Evolutionary conservation across 2,888 invertebrate species (phyloP).

Genomic region (Hemicrepidius hirtus): DNA sequence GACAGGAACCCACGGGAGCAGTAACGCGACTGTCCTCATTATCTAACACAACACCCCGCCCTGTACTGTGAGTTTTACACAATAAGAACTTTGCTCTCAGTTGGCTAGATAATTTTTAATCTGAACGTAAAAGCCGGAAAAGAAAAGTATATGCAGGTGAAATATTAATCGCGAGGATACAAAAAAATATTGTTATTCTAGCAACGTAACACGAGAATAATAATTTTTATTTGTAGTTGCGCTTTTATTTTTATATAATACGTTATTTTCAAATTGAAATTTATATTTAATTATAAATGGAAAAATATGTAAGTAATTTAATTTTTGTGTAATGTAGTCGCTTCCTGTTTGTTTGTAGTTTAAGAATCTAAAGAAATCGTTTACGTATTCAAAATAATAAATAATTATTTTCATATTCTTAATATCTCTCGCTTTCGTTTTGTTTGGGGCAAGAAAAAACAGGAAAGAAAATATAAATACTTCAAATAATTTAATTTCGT

Average conservation of each 20-base stretch:
- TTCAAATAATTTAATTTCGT: too few species aligned
- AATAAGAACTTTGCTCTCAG: constrained; percentile 43
- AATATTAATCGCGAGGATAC: constrained; percentile 19
- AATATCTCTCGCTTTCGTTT: too few species aligned
- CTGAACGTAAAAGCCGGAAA: constrained; percentile 34
- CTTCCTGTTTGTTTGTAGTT: too few species aligned
- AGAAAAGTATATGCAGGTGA: constrained; percentile 34
- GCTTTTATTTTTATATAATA: not conserved
- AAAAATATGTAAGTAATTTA: too few species aligned
- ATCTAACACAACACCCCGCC: constrained; percentile 44
- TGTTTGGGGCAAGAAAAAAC: too few species aligned
- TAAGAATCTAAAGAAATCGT: too few species aligned
- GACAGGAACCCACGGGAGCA: constrained; percentile 53
- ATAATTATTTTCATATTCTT: too few species aligned
- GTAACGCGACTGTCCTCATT: constrained; percentile 54
- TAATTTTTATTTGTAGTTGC: not conserved
- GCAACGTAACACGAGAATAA: not conserved
- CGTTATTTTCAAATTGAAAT: not conserved
- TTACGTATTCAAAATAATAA: too few species aligned
- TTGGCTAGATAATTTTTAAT: constrained; percentile 39
- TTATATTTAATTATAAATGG: too few species aligned
- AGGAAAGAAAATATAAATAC: too few species aligned
- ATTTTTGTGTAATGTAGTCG: too few species aligned
- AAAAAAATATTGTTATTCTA: constrained; percentile 14
- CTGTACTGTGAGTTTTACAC: constrained; percentile 30